Conservation (phyloP, 2,113 vertebrate species). For the Alaudala cheleensis region DNA sequence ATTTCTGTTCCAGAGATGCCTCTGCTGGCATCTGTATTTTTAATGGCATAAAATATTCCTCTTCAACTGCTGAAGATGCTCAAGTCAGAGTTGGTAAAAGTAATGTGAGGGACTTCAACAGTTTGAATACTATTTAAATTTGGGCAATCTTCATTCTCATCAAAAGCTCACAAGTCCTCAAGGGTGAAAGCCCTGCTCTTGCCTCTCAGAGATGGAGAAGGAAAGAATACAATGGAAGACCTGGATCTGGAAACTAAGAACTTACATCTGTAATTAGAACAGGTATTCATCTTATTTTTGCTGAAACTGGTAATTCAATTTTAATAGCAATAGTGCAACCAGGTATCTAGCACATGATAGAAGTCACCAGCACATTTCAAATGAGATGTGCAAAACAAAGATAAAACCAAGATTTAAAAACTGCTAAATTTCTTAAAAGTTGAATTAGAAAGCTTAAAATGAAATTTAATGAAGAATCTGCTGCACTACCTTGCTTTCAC, state of each 20-base stretch:
- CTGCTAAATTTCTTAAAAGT: not conserved
- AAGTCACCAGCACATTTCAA: not conserved
- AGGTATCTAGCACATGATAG: not conserved
- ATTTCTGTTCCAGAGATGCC: not conserved
- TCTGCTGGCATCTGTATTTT: not conserved
- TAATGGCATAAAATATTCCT: not conserved
- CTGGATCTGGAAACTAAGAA: not conserved
- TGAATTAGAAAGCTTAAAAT: not conserved
- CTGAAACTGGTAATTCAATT: not conserved
- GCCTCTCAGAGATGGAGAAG: not conserved
- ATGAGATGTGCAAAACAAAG: not conserved
- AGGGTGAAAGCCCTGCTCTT: not conserved
- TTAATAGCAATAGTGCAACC: not conserved
- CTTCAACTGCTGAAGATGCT: not conserved
- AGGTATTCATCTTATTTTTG: not conserved
- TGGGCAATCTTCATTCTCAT: not conserved
- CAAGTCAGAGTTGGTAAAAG: not conserved
- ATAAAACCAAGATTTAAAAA: not conserved
- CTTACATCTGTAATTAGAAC: not conserved
- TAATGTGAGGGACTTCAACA: not conserved
- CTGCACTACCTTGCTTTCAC: not conserved
- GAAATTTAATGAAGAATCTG: not conserved
- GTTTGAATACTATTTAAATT: not conserved
- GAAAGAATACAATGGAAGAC: not conserved
- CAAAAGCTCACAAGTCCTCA: not conserved